phyloP scores from a whole-genome alignment of 2,888 invertebrate genomes.

The Cerastoderma edule region DNA sequence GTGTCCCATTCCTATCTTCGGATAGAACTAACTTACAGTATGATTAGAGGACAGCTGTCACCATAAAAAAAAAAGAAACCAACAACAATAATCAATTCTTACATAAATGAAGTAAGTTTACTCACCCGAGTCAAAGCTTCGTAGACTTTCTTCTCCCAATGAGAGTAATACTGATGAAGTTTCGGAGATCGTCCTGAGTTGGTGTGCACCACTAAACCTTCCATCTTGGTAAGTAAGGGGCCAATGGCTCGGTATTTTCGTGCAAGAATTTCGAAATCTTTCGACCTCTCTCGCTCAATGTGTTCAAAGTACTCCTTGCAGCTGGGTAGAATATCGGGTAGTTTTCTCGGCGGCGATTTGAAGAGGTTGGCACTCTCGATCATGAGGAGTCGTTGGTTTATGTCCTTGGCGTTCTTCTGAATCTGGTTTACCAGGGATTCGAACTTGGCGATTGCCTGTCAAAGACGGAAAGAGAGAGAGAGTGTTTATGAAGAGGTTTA shows the following conservation, averaged over 20 bases:
- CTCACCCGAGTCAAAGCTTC: constrained; percentile 87
- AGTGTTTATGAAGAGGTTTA: too few relatives aligned
- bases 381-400: constrained; percentile 80
- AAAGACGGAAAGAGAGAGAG: constrained; percentile 15
- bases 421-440: constrained; percentile 84
- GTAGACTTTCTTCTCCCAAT: constrained; percentile 93
- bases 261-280: constrained; percentile 88
- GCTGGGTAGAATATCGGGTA: constrained; percentile 78
- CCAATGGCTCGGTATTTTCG: constrained; percentile 91
- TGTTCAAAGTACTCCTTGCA: constrained; percentile 89
- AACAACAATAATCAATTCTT: too few relatives aligned
- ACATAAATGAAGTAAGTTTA: too few relatives aligned
- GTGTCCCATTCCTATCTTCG: too few relatives aligned
- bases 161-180: constrained; percentile 91
- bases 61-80: too few relatives aligned
- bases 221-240: constrained; percentile 93
- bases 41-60: too few relatives aligned
- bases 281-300: constrained; percentile 89
- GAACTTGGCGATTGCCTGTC: constrained; percentile 84
- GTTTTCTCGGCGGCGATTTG: constrained; percentile 78
- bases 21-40: too few relatives aligned
- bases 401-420: constrained; percentile 84
- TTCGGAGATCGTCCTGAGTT: constrained; percentile 90
- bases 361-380: constrained; percentile 82
- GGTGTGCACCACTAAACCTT: constrained; percentile 92